phyloP scores from a whole-genome alignment of 1,140 invertebrate genomes.

The Scaptomyza graminum region DNA sequence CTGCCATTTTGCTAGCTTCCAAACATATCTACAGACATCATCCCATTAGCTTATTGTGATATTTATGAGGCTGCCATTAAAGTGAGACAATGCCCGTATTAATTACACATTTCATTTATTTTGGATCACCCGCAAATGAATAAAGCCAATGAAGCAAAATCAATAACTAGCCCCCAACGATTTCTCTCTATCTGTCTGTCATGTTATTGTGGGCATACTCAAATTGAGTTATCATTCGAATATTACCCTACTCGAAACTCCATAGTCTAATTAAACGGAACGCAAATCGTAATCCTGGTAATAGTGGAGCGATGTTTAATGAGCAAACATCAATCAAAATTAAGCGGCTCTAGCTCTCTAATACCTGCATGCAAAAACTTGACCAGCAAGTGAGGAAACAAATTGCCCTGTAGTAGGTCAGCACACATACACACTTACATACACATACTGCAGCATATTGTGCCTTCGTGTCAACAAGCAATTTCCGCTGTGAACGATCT shows the following conservation, averaged over 20 bases:
- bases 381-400: slow-evolving; percentile 65
- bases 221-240: slow-evolving; percentile 63
- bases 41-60: slow-evolving; percentile 67
- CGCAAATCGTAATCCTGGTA: slow-evolving; percentile 67
- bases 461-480: slow-evolving; percentile 77
- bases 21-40: neutral
- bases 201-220: neutral
- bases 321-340: slow-evolving; percentile 73
- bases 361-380: slow-evolving; percentile 20
- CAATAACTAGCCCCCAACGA: slow-evolving; percentile 43
- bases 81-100: slow-evolving; percentile 68
- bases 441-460: slow-evolving; percentile 2
- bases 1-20: slow-evolving; percentile 55
- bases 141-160: slow-evolving; percentile 65
- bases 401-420: slow-evolving; percentile 76
- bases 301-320: slow-evolving; percentile 55
- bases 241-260: slow-evolving; percentile 44
- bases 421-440: slow-evolving; percentile 9
- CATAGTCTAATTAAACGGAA: slow-evolving; percentile 76
- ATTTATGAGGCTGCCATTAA: slow-evolving; percentile 73
- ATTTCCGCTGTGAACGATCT: slow-evolving; percentile 66
- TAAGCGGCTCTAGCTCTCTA: slow-evolving; percentile 15
- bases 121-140: slow-evolving; percentile 27
- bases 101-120: slow-evolving; percentile 80
- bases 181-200: too few relatives aligned